These are phyloP conservation scores for Diadegma fenestrale DNA, from an alignment of 2,888 invertebrate species.

Conservation along the genomic window DNA sequence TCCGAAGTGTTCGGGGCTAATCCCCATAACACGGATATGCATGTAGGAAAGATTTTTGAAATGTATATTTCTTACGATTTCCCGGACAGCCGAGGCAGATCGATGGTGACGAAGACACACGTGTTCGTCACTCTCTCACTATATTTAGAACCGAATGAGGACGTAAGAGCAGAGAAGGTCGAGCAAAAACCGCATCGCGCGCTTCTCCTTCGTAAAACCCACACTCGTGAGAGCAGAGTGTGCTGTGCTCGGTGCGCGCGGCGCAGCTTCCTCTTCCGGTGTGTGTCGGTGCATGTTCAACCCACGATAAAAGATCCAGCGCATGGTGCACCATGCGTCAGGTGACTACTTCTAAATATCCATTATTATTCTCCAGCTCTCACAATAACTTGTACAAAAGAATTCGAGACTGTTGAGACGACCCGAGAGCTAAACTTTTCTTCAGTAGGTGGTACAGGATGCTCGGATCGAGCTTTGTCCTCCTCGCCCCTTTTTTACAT, in stretches of 20 bases:
- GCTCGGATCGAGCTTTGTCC: background rate
- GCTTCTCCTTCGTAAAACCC: slow-evolving; percentile 17
- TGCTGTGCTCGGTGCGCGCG: slow-evolving; percentile 43
- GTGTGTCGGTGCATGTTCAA: slow-evolving; percentile 53
- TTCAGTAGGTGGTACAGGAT: slow-evolving; percentile 44
- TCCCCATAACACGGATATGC: slow-evolving; percentile 12
- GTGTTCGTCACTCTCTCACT: slow-evolving; percentile 52
- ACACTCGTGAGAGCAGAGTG: slow-evolving; percentile 23
- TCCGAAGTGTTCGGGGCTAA: background rate
- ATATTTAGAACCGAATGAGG: slow-evolving; percentile 36
- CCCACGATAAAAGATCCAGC: slow-evolving; percentile 49
- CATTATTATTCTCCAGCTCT: background rate
- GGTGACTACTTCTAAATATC: slow-evolving; percentile 48
- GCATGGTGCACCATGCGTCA: slow-evolving; percentile 59
- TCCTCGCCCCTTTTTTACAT: background rate
- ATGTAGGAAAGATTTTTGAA: slow-evolving; percentile 5
- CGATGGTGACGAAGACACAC: slow-evolving; percentile 51
- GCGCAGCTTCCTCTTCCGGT: slow-evolving; percentile 66
- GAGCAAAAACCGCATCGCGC: slow-evolving; percentile 43
- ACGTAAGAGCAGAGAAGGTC: slow-evolving; percentile 46
- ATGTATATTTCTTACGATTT: slow-evolving; percentile 27
- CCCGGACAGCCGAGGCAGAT: slow-evolving; percentile 34
- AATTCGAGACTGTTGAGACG: slow-evolving; percentile 16
- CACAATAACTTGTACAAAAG: background rate
- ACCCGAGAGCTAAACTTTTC: too few relatives aligned